phyloP scores from a whole-genome alignment of 1,140 invertebrate genomes.

The Leptestheria dahalacensis region DNA sequence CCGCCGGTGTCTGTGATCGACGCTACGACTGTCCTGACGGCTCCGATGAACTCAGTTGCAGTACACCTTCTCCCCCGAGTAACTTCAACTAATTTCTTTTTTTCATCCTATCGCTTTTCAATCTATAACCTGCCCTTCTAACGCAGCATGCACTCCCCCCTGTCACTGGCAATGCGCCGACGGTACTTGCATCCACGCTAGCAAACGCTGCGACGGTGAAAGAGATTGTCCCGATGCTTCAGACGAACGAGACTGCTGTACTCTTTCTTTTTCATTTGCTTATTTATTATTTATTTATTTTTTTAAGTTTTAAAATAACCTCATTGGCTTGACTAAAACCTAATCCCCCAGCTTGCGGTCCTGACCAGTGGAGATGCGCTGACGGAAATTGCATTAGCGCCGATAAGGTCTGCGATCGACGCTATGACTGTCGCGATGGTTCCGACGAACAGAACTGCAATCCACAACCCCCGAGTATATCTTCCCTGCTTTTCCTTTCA shows the following conservation, averaged over 20 bases:
- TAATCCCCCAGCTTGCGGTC: too few species aligned
- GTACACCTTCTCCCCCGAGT: not conserved
- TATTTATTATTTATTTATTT: too few species aligned
- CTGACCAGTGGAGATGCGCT: conserved; percentile 8
- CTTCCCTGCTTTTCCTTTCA: too few species aligned
- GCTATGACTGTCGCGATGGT: conserved; percentile 47
- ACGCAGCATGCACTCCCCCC: not conserved
- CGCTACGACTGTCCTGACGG: conserved; percentile 37
- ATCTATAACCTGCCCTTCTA: not conserved
- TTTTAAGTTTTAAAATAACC: too few species aligned
- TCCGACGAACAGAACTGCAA: conserved; percentile 53
- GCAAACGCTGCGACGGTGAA: conserved; percentile 43
- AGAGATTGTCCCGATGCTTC: conserved; percentile 47
- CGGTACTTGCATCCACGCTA: conserved; percentile 41
- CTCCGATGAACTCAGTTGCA: conserved; percentile 32
- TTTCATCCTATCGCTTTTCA: not conserved
- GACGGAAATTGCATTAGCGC: conserved; percentile 43
- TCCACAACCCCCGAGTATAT: too few species aligned
- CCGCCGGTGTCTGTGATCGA: conserved; percentile 40
- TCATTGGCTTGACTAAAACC: too few species aligned
- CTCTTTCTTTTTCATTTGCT: not conserved
- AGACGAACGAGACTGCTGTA: conserved; percentile 35
- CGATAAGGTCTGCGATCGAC: conserved; percentile 44
- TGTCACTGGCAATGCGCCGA: conserved; percentile 16
- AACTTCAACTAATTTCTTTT: not conserved